Evolutionary conservation across 2,797 vertebrate species (phyloP), one percentile per base, ranked within the genome.

Genomic region (Adrianichthys oophorus): DNA sequence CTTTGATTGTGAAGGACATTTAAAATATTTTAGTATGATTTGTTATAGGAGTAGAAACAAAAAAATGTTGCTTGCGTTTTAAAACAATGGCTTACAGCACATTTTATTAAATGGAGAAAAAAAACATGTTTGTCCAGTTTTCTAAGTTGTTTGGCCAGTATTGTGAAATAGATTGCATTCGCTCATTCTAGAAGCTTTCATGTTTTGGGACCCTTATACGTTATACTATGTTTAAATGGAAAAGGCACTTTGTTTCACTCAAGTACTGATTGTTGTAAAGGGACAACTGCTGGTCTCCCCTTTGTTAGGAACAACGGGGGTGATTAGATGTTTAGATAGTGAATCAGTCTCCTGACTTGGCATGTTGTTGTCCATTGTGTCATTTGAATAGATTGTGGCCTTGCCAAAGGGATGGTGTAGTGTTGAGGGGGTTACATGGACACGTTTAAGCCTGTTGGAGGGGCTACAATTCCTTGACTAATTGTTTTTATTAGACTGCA

Each of bases 301-400:
- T 73, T 59, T 82, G 68, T 70, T 72, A 47, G 51, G 72, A 75
- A 84, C 76, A 83, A 82, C 61, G 59, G 76, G 68, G 66, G 51
- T 80, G 77, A 82, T 87, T 65, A 73, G 77, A 80, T 74, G 59
- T 83, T 79, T 73, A 82, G 83, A 87, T 87, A 76, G 72, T 53
- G 65, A 86, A 64, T 15, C 49, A 67, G 81, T 79, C 81, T 79
- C 78, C 76, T 89, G 87, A 85, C 85, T 84, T 87, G 72, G 64
- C 74, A 70, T 85, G 72, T 52, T 70, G 52, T 69, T 80, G 62
- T 77, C 74, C 65, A 78, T 82, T 84, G 81, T 86, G 65, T 79
- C 57, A 67, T 49, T 84, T 80, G 60, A 83, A 86, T 85, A 77
- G 67, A 84, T 48, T 75, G 76, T 78, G 60, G 67, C 62, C 56